phyloP scores from a whole-genome alignment of 2,113 vertebrate genomes.

The Antechinus flavipes region DNA sequence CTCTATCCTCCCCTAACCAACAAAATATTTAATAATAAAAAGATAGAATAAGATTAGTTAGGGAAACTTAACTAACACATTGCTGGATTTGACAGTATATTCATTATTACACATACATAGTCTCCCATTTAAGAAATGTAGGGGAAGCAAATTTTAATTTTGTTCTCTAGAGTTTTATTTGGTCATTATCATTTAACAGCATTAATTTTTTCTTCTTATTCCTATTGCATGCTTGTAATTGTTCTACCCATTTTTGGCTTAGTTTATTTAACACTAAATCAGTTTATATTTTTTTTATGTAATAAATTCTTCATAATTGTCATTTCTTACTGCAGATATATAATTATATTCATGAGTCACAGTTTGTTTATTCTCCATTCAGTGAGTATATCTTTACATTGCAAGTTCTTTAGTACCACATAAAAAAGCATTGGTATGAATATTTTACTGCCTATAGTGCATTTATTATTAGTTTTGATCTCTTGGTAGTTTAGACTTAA shows the following conservation, averaged over 20 bases:
- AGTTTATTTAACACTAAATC: not conserved
- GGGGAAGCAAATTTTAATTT: not conserved
- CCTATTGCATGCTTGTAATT: not conserved
- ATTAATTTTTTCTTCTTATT: not conserved
- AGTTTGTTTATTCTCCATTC: not conserved
- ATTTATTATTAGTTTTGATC: not conserved
- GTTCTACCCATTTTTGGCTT: not conserved
- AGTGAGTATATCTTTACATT: not conserved
- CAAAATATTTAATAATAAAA: not conserved
- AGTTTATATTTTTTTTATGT: not conserved
- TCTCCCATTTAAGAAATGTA: not conserved
- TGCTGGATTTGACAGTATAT: not conserved
- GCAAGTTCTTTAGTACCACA: not conserved
- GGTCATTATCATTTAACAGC: not conserved
- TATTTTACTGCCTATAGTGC: not conserved
- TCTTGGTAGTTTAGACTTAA: not conserved
- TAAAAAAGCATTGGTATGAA: not conserved
- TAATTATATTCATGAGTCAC: not conserved
- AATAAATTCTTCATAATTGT: not conserved
- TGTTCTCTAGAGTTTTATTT: not conserved
- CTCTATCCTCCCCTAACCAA: not conserved
- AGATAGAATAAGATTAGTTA: not conserved
- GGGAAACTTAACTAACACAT: not conserved
- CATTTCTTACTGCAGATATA: not conserved
- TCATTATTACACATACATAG: not conserved